Conservation (phyloP, 2,797 vertebrate species). For the Echiichthys vipera region DNA sequence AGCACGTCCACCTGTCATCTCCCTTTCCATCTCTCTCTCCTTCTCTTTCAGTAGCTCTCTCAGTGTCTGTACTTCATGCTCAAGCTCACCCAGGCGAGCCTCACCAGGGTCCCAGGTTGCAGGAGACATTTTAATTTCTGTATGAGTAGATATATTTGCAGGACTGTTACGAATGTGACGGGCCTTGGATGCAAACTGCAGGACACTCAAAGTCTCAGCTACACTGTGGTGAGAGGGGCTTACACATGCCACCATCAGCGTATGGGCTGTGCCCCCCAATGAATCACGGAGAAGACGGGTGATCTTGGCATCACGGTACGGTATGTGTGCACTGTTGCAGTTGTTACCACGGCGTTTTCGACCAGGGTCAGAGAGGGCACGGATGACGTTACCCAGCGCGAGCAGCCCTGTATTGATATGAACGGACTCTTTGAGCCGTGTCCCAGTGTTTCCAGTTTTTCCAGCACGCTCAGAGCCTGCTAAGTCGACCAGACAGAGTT, state of each 20-base stretch:
- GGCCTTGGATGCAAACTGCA: conserved; percentile 91
- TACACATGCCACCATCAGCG: conserved; percentile 92
- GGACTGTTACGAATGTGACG: conserved; percentile 90
- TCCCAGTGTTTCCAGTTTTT: conserved; percentile 89
- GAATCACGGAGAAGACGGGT: conserved; percentile 93
- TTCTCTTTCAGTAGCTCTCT: conserved; percentile 88
- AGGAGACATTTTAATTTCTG: conserved; percentile 34
- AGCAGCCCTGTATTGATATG: conserved; percentile 91
- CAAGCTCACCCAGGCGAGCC: conserved; percentile 87
- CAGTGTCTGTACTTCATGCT: conserved; percentile 87
- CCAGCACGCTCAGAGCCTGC: conserved; percentile 92
- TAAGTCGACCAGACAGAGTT: conserved; percentile 93
- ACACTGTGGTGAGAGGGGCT: conserved; percentile 90
- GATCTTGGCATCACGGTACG: conserved; percentile 92
- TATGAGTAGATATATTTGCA: conserved; percentile 48
- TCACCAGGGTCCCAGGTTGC: conserved; percentile 83
- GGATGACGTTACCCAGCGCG: conserved; percentile 92
- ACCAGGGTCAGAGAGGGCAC: conserved; percentile 87
- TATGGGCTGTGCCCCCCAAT: conserved; percentile 91
- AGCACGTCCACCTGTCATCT: conserved; percentile 41
- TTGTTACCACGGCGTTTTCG: conserved; percentile 73
- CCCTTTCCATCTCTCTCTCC: conserved; percentile 80
- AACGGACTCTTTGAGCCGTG: conserved; percentile 90
- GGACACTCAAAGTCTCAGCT: conserved; percentile 90
- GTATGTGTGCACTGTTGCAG: conserved; percentile 78